Evolutionary conservation across 2,113 vertebrate species (phyloP).

Genomic region (Pseudopipra pipra): DNA sequence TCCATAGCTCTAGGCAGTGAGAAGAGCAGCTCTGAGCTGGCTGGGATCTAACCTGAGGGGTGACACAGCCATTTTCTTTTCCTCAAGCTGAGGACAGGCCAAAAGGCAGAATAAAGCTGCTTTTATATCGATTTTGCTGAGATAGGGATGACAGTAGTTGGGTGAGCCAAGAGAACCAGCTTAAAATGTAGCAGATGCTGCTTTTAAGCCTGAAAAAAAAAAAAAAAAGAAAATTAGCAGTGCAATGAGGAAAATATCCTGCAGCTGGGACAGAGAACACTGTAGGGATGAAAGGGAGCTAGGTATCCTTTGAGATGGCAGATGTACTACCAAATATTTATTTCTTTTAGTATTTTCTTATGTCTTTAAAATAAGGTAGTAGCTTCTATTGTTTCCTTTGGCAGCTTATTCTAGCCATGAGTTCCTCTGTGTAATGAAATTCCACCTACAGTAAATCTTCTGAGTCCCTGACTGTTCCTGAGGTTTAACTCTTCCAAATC

Average conservation of each 20-base stretch:
- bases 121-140: not conserved
- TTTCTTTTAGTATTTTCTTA: conserved; percentile 47
- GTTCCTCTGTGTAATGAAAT: conserved; percentile 52
- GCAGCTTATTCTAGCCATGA: conserved; percentile 43
- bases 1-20: not conserved
- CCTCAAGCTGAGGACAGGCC: not conserved
- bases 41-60: not conserved
- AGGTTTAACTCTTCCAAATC: conserved; percentile 29
- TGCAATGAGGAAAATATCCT: not conserved
- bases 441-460: conserved; percentile 52
- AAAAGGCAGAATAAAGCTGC: not conserved
- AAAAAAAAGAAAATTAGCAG: not conserved
- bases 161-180: not conserved
- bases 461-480: not conserved
- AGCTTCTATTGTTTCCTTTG: conserved; percentile 51
- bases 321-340: conserved; percentile 36
- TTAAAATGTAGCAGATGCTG: conserved; percentile 14
- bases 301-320: conserved; percentile 41
- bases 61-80: not conserved
- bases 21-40: not conserved
- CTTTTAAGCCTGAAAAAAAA: not conserved
- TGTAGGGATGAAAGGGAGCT: not conserved
- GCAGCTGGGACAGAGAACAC: not conserved
- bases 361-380: conserved; percentile 36
- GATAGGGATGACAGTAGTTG: not conserved